phyloP scores from a whole-genome alignment of 2,113 vertebrate species.

The Pungitius pungitius region DNA sequence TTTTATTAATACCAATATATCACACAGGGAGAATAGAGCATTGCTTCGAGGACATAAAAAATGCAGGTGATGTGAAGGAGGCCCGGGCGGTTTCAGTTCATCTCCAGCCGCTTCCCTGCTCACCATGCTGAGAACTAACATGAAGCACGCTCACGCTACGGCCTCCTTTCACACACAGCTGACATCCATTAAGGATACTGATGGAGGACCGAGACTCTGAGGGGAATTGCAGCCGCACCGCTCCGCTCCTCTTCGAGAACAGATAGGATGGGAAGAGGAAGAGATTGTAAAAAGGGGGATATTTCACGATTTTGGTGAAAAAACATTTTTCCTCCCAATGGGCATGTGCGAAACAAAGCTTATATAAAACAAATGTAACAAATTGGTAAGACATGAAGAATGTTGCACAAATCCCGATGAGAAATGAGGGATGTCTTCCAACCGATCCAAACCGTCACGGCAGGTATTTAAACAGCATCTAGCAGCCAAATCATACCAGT shows the following conservation, averaged over 20 bases:
- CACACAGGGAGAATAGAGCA: constrained; percentile 62
- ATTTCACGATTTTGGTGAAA: constrained; percentile 53
- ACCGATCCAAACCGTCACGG: neutral
- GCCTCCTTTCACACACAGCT: constrained; percentile 81
- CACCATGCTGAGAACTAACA: constrained; percentile 82
- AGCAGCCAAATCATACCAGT: neutral
- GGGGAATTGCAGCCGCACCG: constrained; percentile 71
- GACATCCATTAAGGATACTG: constrained; percentile 81
- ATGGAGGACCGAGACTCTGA: constrained; percentile 71
- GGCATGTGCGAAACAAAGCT: constrained; percentile 11
- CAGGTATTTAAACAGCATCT: constrained; percentile 6
- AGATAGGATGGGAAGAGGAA: constrained; percentile 44
- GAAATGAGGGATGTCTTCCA: constrained; percentile 3
- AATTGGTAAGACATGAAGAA: neutral
- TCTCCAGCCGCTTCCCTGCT: constrained; percentile 83
- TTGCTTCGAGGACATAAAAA: constrained; percentile 72
- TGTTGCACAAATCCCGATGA: neutral
- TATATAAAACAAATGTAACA: constrained; percentile 12
- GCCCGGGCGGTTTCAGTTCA: constrained; percentile 76
- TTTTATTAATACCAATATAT: constrained; percentile 84
- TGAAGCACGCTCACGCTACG: constrained; percentile 83
- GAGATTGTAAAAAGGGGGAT: constrained; percentile 45
- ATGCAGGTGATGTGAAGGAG: constrained; percentile 72
- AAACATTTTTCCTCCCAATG: neutral
- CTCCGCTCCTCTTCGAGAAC: constrained; percentile 61